These are phyloP conservation scores for Psittacula cyanocephala DNA, from an alignment of 2,113 vertebrate species.

Conservation along the genomic window DNA sequence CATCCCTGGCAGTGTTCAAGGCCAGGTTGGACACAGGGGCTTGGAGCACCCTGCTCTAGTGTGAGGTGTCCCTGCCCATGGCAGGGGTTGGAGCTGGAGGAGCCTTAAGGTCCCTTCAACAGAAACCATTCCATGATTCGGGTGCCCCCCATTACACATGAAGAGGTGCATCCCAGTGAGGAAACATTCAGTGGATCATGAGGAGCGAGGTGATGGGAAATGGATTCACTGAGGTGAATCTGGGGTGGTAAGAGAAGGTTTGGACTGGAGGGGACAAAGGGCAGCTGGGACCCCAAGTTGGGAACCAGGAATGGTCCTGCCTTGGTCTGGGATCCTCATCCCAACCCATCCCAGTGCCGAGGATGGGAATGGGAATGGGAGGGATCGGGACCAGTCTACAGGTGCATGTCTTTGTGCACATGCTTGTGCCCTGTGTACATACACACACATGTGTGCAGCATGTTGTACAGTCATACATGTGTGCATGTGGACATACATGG, in stretches of 20 bases:
- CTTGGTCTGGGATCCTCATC: not conserved
- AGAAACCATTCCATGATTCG: not conserved
- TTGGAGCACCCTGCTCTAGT: no score
- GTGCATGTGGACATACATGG: not conserved
- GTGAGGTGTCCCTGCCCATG: no score
- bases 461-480: not conserved
- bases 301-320: not conserved
- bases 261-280: not conserved
- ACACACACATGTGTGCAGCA: not conserved
- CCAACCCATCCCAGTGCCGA: not conserved
- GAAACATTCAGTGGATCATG: not conserved
- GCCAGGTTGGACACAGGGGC: no score
- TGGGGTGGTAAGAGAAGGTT: no score
- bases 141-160: not conserved
- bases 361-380: not conserved
- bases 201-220: not conserved
- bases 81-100: no score
- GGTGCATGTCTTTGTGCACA: not conserved
- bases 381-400: not conserved
- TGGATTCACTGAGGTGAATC: no score
- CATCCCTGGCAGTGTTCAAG: no score
- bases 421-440: not conserved
- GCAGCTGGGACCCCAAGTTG: fast-evolving
- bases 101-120: not conserved
- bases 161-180: fast-evolving